Conservation (phyloP, 2,888 invertebrate genomes). For the Drosophila kambysellisi region DNA sequence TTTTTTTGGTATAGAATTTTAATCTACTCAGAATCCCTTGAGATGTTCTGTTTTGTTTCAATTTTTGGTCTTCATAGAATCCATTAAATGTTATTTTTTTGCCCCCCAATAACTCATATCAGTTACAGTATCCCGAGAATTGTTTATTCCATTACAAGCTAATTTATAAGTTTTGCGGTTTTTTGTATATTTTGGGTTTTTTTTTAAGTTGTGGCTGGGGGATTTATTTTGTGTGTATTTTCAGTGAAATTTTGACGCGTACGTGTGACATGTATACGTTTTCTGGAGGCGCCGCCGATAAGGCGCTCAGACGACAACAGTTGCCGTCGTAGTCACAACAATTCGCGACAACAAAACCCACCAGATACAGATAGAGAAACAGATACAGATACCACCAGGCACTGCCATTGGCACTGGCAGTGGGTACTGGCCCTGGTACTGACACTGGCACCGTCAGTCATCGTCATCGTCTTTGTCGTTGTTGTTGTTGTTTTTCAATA, state of each 20-base stretch:
- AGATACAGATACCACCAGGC: constrained; percentile 16
- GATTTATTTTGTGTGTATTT: constrained; percentile 38
- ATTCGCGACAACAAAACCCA: constrained; percentile 63
- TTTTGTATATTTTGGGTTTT: constrained; percentile 11
- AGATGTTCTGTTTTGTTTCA: neutral
- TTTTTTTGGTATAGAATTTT: neutral
- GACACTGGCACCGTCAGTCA: constrained; percentile 43
- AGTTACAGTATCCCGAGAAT: constrained; percentile 25
- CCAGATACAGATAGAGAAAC: constrained; percentile 61
- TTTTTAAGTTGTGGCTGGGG: constrained; percentile 24
- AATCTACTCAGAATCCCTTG: neutral
- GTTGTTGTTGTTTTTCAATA: constrained; percentile 1
- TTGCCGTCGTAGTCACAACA: constrained; percentile 7
- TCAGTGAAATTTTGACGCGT: constrained; percentile 73
- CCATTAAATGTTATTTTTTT: neutral
- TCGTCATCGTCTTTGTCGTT: constrained; percentile 36
- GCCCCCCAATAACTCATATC: neutral
- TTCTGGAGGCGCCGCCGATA: constrained; percentile 79
- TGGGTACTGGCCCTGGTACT: constrained; percentile 22
- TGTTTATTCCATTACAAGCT: constrained; percentile 28
- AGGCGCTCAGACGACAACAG: constrained; percentile 50
- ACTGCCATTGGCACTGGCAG: constrained; percentile 7
- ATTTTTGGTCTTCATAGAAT: neutral
- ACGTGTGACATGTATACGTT: constrained; percentile 74
- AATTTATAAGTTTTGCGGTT: constrained; percentile 49